Conservation (phyloP, 2,888 invertebrate genomes). For the Heliconius cydno region DNA sequence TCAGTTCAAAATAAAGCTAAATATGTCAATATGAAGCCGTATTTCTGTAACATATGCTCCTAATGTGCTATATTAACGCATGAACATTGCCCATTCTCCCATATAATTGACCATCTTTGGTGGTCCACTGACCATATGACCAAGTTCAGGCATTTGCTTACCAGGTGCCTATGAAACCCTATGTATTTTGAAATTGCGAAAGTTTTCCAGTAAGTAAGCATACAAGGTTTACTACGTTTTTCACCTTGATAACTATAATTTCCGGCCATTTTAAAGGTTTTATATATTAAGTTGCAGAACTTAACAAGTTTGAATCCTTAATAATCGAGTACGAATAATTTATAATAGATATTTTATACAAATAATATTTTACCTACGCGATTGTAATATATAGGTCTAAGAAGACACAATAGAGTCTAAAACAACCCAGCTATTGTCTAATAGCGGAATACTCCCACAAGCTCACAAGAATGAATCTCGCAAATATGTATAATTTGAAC, state of each 20-base stretch:
- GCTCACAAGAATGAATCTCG: constrained; percentile 35
- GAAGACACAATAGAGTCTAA: not conserved
- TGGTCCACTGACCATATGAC: constrained; percentile 66
- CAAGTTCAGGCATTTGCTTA: constrained; percentile 31
- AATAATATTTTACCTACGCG: too few species aligned
- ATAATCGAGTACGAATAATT: not conserved
- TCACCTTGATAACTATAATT: not conserved
- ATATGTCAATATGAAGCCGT: constrained; percentile 29
- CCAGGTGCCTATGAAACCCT: constrained; percentile 58
- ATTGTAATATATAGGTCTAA: not conserved
- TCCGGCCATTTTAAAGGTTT: not conserved
- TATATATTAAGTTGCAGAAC: not conserved
- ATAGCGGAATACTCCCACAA: constrained; percentile 34
- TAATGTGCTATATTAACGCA: constrained; percentile 29
- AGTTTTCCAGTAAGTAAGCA: constrained; percentile 15
- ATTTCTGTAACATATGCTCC: constrained; percentile 22
- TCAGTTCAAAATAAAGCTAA: not conserved
- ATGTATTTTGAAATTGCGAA: constrained; percentile 33
- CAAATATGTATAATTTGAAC: constrained; percentile 62
- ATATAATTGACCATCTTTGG: constrained; percentile 60
- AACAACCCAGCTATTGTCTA: constrained; percentile 5
- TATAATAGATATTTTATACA: too few species aligned
- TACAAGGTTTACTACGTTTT: not conserved
- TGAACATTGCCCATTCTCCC: constrained; percentile 58
- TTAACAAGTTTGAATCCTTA: not conserved